Conservation (phyloP, 2,888 invertebrate genomes). For the Cylloceria caligata region DNA sequence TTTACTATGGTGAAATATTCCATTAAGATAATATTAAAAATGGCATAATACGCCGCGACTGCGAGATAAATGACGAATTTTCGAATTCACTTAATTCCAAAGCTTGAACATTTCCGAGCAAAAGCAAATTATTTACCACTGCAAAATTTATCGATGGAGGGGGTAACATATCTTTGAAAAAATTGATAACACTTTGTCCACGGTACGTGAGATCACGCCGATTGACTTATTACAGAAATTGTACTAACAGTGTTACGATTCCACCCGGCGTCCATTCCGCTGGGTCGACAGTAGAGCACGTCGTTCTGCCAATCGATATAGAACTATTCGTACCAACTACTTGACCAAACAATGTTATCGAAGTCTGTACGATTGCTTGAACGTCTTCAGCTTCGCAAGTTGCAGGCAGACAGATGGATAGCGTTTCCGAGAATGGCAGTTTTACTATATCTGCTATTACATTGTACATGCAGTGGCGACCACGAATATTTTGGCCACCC, state of each 20-base stretch:
- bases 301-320: neutral
- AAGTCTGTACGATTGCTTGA: slow-evolving; percentile 55
- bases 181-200: too few relatives aligned
- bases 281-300: slow-evolving; percentile 61
- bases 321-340: neutral
- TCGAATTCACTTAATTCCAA: too few relatives aligned
- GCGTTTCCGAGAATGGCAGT: slow-evolving; percentile 75
- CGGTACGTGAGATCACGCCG: neutral
- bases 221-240: neutral
- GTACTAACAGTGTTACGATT: slow-evolving; percentile 67
- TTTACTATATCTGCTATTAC: slow-evolving; percentile 70
- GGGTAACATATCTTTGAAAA: neutral
- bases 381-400: slow-evolving; percentile 82
- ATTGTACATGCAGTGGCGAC: slow-evolving; percentile 83
- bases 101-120: too few relatives aligned
- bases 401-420: slow-evolving; percentile 84
- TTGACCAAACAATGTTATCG: slow-evolving; percentile 12
- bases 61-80: too few relatives aligned
- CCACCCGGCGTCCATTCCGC: slow-evolving; percentile 67
- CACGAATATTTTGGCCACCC: slow-evolving; percentile 78
- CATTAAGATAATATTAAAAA: too few relatives aligned
- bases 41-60: too few relatives aligned
- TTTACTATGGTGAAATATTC: too few relatives aligned
- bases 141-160: neutral
- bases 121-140: neutral